Conservation (phyloP, 2,113 vertebrate species). For the Pluvialis apricaria region DNA sequence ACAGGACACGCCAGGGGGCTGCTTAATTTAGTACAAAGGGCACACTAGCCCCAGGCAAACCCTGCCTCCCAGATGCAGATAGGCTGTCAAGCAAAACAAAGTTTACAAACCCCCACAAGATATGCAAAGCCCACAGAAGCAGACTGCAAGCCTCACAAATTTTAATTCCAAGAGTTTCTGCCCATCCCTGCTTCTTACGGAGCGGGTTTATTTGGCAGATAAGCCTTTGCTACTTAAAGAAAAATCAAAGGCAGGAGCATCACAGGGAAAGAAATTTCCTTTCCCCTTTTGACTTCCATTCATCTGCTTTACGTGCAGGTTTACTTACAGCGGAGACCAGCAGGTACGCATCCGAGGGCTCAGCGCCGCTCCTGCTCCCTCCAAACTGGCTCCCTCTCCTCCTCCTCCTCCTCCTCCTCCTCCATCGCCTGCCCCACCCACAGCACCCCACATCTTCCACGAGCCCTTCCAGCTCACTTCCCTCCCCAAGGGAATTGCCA, state of each 20-base stretch:
- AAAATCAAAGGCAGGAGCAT: neutral
- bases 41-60: slow-evolving; percentile 12
- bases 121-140: neutral
- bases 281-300: neutral
- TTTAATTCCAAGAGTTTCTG: slow-evolving; percentile 15
- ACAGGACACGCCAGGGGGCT: neutral
- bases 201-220: neutral
- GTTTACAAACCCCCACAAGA: neutral
- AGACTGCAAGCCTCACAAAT: neutral
- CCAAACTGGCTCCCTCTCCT: neutral
- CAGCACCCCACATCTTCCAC: neutral
- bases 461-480: slow-evolving; percentile 44
- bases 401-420: neutral
- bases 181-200: slow-evolving; percentile 21
- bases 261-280: slow-evolving; percentile 3
- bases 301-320: neutral
- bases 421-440: slow-evolving; percentile 42
- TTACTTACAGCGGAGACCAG: slow-evolving; percentile 36
- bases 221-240: neutral
- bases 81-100: slow-evolving; percentile 6
- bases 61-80: neutral
- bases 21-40: neutral
- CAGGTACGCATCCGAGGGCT: neutral
- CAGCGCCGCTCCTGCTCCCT: neutral
- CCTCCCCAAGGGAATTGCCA: neutral